Conservation (phyloP, 2,797 vertebrate species). For the Glyptemys insculpta region DNA sequence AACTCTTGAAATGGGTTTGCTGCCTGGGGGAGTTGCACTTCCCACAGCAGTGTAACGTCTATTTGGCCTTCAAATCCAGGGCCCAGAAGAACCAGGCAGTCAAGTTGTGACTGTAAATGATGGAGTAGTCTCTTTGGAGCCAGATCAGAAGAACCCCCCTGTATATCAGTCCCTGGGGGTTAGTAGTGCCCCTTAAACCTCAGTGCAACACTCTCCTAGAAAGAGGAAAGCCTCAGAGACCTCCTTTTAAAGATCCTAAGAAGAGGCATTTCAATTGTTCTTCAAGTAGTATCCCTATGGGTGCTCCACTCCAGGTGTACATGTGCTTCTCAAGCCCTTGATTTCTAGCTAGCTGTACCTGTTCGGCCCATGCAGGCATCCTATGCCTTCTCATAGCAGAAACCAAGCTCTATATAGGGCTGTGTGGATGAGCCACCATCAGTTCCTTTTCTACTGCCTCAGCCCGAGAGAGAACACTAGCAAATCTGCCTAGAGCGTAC, state of each 20-base stretch:
- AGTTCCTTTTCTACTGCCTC: background rate
- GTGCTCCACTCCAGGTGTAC: too few relatives aligned
- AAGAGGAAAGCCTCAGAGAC: background rate
- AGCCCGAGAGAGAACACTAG: background rate
- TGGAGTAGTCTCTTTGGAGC: background rate
- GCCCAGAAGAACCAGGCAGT: background rate
- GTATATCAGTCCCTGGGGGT: background rate
- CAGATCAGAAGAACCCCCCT: background rate
- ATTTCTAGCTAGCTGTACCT: background rate
- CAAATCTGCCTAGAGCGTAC: background rate
- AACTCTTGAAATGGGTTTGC: background rate
- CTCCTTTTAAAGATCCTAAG: too few relatives aligned
- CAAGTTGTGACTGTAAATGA: background rate
- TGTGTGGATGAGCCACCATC: background rate
- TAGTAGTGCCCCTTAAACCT: background rate
- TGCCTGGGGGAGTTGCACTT: background rate
- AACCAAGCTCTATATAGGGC: background rate
- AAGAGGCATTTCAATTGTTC: too few relatives aligned
- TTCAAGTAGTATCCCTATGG: too few relatives aligned
- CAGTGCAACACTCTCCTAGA: background rate
- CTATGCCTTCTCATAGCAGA: background rate
- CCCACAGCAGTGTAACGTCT: background rate
- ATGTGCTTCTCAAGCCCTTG: background rate
- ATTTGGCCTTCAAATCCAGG: background rate
- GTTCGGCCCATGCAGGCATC: background rate